Percentiles rank a stretch among this genome's conserved stretches.
Conservation (phyloP, 2,797 vertebrate species). For the Phoeniculus purpureus region DNA sequence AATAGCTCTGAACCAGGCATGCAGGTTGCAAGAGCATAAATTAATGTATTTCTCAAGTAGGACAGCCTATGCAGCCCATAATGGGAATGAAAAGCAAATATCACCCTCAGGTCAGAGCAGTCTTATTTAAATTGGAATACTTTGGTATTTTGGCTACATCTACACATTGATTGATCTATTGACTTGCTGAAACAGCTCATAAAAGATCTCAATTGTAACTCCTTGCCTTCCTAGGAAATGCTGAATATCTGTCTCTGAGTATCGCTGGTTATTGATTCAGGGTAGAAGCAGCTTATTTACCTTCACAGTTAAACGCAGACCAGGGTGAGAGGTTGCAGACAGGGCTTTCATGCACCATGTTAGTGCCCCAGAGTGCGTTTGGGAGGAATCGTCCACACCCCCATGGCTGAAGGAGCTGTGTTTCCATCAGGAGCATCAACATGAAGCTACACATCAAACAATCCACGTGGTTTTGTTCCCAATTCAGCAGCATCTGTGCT, state of each 20-base stretch:
- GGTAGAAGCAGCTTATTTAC: not conserved
- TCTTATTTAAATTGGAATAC: not conserved
- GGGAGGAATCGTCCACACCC: not conserved
- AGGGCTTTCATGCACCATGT: not conserved
- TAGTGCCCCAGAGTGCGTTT: not conserved
- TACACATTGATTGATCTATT: conserved; percentile 6
- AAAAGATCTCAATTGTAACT: not conserved
- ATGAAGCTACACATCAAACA: not conserved
- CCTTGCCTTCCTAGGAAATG: not conserved
- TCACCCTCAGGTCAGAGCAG: not conserved
- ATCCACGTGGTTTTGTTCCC: rapidly evolving
- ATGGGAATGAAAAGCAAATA: conserved; percentile 26
- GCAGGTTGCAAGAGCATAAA: not conserved
- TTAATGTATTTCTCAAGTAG: not conserved
- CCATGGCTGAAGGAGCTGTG: not conserved
- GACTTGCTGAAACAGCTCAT: conserved; percentile 9
- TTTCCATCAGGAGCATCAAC: not conserved
- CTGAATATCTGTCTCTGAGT: not conserved
- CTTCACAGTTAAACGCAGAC: not conserved
- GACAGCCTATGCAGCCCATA: not conserved
- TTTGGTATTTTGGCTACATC: not conserved
- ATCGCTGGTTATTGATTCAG: not conserved
- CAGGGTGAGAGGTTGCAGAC: not conserved
- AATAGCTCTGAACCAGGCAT: not conserved
- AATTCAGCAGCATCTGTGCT: conserved; percentile 27